A percentile compares a stretch with the other conserved stretches of the same genome.
Evolutionary conservation across 2,113 vertebrate species (phyloP).

Genomic region (Elephas maximus): DNA sequence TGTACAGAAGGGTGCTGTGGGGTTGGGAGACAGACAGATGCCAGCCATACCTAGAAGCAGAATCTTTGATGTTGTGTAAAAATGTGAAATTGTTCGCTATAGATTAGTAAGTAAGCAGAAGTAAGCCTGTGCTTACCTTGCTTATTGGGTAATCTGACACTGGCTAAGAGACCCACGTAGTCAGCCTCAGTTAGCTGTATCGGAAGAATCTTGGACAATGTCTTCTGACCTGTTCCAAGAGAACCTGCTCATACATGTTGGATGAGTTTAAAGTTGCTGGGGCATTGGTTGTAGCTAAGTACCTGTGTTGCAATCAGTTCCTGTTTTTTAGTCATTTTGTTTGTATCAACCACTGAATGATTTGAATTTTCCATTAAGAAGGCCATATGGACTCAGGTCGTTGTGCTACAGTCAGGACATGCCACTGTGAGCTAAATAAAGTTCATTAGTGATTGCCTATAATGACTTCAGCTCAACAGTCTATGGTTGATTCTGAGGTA

Average conservation of each 20-base stretch:
- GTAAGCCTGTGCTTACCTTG: too few relatives aligned
- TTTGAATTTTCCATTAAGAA: conserved; percentile 28
- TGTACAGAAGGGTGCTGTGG: too few relatives aligned
- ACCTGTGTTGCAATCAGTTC: not conserved
- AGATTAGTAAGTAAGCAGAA: too few relatives aligned
- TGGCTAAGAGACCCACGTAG: not conserved
- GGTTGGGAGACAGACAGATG: too few relatives aligned
- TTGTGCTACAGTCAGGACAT: not conserved
- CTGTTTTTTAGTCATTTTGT: not conserved
- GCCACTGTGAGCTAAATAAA: not conserved
- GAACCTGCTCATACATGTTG: not conserved
- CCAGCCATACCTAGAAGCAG: too few relatives aligned
- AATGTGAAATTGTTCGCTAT: too few relatives aligned
- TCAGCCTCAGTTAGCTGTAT: not conserved
- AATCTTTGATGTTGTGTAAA: too few relatives aligned
- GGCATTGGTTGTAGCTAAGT: not conserved
- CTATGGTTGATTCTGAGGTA: too few relatives aligned
- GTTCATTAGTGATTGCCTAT: not conserved
- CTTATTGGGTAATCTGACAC: too few relatives aligned
- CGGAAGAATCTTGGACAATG: not conserved
- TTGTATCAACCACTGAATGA: not conserved
- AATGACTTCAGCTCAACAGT: not conserved
- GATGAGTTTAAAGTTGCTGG: not conserved
- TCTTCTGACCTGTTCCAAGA: not conserved
- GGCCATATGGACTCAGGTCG: not conserved